Conservation (phyloP, 2,113 vertebrate species). For the Copsychus sechellarum region DNA sequence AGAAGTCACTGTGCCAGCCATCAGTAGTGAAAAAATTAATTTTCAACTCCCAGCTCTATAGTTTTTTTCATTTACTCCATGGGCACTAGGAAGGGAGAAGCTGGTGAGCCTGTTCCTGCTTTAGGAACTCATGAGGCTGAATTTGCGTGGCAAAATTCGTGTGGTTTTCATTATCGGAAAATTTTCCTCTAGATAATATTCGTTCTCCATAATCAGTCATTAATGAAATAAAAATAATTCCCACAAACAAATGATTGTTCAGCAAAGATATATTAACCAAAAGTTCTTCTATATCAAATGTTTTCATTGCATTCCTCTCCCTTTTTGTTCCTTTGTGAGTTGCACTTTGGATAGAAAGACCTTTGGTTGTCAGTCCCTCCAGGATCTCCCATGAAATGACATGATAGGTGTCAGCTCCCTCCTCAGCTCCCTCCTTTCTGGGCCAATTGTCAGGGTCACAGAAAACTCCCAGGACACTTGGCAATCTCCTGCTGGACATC, state of each 20-base stretch:
- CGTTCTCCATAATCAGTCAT: neutral
- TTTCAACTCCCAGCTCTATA: neutral
- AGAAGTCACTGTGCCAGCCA: neutral
- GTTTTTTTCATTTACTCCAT: neutral
- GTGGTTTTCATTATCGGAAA: neutral
- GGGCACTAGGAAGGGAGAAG: neutral
- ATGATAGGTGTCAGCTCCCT: neutral
- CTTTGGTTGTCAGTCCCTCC: slow-evolving; percentile 40
- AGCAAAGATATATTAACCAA: neutral
- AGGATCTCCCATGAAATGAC: slow-evolving; percentile 8
- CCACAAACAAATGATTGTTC: neutral
- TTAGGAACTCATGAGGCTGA: neutral
- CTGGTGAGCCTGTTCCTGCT: neutral
- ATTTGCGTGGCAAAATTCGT: neutral
- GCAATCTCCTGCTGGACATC: neutral
- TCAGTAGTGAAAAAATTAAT: neutral
- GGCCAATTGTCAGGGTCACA: slow-evolving; percentile 1
- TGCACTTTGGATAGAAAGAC: slow-evolving; percentile 28
- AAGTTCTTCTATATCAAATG: neutral
- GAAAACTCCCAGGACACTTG: neutral
- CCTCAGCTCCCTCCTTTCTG: neutral
- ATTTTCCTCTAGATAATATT: neutral
- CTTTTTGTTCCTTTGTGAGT: neutral
- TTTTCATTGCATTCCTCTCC: neutral
- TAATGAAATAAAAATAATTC: neutral